phyloP scores from a whole-genome alignment of 2,113 vertebrate genomes.

The Bubo bubo region DNA sequence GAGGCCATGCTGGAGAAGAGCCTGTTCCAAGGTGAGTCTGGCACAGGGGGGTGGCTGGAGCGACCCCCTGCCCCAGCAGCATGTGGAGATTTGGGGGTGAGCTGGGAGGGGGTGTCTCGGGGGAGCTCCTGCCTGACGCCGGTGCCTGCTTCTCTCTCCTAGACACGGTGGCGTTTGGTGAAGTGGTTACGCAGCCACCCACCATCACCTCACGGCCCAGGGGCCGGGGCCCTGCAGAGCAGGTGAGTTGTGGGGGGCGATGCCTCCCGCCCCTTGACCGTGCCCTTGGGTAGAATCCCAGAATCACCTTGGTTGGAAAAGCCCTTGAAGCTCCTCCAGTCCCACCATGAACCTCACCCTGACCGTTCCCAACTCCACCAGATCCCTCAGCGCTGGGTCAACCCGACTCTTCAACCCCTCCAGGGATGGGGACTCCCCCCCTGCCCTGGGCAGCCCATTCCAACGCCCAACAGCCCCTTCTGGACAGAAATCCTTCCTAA shows the following conservation, averaged over 20 bases:
- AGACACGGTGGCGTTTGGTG: constrained; percentile 88
- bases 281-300: too few species aligned
- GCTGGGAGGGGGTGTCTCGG: rapidly evolving
- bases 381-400: too few species aligned
- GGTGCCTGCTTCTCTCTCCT: rapidly evolving
- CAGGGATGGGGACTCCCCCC: too few species aligned
- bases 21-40: constrained; percentile 79
- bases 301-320: too few species aligned
- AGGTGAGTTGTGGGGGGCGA: constrained; percentile 68
- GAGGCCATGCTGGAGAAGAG: constrained; percentile 79
- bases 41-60: rapidly evolving
- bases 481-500: too few species aligned
- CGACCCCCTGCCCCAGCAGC: rapidly evolving
- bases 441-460: too few species aligned
- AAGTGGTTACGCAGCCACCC: constrained; percentile 87
- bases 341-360: too few species aligned
- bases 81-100: rapidly evolving
- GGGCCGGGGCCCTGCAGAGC: constrained; percentile 49
- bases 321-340: too few species aligned
- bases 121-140: rapidly evolving
- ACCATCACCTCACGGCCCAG: constrained; percentile 82
- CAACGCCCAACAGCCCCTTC: too few species aligned
- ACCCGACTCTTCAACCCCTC: too few species aligned
- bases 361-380: too few species aligned
- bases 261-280: rapidly evolving